Conservation (phyloP, 2,888 invertebrate genomes). For the Yponomeuta evonymella region DNA sequence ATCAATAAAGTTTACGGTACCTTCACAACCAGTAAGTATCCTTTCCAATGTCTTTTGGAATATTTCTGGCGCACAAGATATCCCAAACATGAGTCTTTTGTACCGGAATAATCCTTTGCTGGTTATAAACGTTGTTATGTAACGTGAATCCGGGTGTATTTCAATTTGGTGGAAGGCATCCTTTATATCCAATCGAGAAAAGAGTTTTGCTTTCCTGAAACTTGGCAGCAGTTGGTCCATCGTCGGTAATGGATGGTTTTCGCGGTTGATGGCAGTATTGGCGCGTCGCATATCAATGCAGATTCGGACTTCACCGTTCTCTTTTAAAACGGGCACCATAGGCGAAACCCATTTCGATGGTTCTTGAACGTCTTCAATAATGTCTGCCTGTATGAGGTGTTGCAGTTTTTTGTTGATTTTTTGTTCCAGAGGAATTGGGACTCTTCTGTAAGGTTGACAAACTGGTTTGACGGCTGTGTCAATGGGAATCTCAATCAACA, state of each 20-base stretch:
- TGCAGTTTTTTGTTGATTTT: conserved; percentile 19
- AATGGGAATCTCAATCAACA: conserved; percentile 25
- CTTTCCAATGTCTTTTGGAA: conserved; percentile 23
- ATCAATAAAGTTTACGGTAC: conserved; percentile 30
- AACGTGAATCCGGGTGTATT: conserved; percentile 21
- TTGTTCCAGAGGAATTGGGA: conserved; percentile 18
- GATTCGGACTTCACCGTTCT: conserved; percentile 20
- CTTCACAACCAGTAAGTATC: conserved; percentile 26
- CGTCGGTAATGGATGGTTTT: conserved; percentile 28
- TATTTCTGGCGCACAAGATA: conserved; percentile 16
- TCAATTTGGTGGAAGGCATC: conserved; percentile 31
- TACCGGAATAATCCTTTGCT: conserved; percentile 23
- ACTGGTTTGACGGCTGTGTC: conserved; percentile 23
- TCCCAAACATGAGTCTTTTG: conserved; percentile 16
- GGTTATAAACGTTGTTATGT: conserved; percentile 30
- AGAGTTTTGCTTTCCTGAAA: conserved; percentile 25
- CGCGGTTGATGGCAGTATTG: conserved; percentile 25
- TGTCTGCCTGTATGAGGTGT: conserved; percentile 20
- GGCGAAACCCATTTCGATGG: conserved; percentile 24
- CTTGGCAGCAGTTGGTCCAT: conserved; percentile 30
- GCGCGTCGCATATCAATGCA: conserved; percentile 26
- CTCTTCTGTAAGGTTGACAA: conserved; percentile 19
- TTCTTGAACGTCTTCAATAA: conserved; percentile 19
- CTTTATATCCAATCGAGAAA: conserved; percentile 27
- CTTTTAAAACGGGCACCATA: conserved; percentile 22